Evolutionary conservation across 2,797 vertebrate species (phyloP).

Genomic region (Naso thynnoides): DNA sequence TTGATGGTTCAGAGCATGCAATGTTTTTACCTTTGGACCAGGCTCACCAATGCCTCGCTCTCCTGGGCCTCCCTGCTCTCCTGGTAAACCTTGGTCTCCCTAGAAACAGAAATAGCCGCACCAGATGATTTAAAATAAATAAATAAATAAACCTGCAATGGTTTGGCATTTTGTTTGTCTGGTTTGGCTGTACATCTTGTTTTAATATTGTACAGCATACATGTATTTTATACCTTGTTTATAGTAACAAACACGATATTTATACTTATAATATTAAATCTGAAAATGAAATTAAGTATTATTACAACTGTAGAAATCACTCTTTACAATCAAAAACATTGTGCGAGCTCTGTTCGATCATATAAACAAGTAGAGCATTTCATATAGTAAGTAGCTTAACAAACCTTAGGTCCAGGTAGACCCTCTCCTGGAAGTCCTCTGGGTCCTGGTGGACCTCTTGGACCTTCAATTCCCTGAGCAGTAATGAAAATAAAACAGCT

Average conservation of each 20-base stretch:
- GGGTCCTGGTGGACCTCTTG: constrained; percentile 86
- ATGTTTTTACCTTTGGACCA: constrained; percentile 86
- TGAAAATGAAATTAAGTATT: not conserved
- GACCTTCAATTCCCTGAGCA: constrained; percentile 89
- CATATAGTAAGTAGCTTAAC: constrained; percentile 33
- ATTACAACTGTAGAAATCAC: not conserved
- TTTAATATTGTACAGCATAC: not conserved
- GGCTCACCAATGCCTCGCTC: constrained; percentile 89
- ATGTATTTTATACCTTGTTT: not conserved
- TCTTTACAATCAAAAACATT: not conserved
- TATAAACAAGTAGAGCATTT: not conserved
- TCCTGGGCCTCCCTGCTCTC: constrained; percentile 88
- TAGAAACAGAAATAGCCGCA: constrained; percentile 57
- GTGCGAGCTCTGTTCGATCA: not conserved
- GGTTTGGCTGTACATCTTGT: not conserved
- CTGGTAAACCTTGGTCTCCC: constrained; percentile 90
- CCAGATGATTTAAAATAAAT: rapidly evolving
- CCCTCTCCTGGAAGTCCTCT: constrained; percentile 91
- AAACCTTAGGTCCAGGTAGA: constrained; percentile 89
- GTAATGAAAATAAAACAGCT: not conserved
- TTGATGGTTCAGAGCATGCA: not conserved
- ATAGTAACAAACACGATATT: not conserved
- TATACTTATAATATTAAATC: not conserved
- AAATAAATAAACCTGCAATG: not conserved
- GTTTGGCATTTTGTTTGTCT: not conserved